A percentile compares a stretch with the other conserved stretches of the same genome.
phyloP scores from a whole-genome alignment of 2,113 vertebrate species.

The Grammomys surdaster region DNA sequence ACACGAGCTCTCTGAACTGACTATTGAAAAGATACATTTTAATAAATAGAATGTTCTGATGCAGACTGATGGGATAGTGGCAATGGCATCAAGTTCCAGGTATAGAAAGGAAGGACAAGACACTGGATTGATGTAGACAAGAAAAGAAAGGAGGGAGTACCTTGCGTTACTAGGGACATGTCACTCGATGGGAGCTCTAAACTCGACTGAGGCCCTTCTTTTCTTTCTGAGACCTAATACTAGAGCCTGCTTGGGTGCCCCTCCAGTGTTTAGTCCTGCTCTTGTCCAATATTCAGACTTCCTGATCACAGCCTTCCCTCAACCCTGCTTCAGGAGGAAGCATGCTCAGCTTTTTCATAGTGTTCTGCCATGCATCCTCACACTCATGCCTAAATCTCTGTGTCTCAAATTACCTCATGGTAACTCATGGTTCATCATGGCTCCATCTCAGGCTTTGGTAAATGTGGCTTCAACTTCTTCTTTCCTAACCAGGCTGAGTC shows the following conservation, averaged over 20 bases:
- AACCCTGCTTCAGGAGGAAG: background rate
- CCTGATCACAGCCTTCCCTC: background rate
- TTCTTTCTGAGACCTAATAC: background rate
- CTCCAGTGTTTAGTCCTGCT: background rate
- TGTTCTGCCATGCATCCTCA: background rate
- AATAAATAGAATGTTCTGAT: background rate
- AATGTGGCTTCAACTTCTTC: background rate
- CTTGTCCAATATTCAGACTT: background rate
- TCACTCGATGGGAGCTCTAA: too few species aligned
- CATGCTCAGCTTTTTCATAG: too few species aligned
- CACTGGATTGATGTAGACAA: too few species aligned
- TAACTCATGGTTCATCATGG: background rate
- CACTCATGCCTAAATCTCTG: background rate
- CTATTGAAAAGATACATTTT: background rate
- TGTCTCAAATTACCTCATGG: too few species aligned
- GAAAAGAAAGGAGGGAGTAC: background rate
- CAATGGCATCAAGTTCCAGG: background rate
- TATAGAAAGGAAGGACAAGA: background rate
- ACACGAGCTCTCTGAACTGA: background rate
- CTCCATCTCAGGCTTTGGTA: too few species aligned
- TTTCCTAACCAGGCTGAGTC: background rate
- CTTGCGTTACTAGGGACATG: too few species aligned
- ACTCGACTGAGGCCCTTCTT: background rate
- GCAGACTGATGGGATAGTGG: background rate
- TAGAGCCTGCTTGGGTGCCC: too few species aligned